A percentile compares a stretch with the other conserved stretches of the same genome.
Evolutionary conservation across 2,113 vertebrate species (phyloP).

Genomic region (Catagonus wagneri): DNA sequence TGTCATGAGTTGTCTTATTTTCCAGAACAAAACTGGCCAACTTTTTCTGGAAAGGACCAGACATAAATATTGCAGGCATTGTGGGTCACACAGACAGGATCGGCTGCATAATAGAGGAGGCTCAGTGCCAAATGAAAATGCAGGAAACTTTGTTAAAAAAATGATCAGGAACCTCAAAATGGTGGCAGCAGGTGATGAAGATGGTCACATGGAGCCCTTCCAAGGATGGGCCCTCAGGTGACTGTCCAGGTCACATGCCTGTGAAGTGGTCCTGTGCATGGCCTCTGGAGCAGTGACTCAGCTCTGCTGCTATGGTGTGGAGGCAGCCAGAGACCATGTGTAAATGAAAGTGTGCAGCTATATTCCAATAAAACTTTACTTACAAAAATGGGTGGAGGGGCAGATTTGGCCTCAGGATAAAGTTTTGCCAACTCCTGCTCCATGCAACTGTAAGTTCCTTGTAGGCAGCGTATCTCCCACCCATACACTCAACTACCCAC

Average conservation of each 20-base stretch:
- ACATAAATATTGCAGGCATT: accelerated
- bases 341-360: accelerated
- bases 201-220: neutral
- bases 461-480: neutral
- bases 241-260: accelerated
- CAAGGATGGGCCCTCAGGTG: accelerated
- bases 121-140: neutral
- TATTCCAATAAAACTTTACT: neutral
- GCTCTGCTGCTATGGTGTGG: neutral
- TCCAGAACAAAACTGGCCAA: no score
- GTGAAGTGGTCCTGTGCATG: accelerated
- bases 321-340: no score
- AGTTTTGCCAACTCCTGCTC: neutral
- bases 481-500: accelerated
- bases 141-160: neutral
- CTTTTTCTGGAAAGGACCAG: neutral
- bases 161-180: neutral
- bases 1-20: neutral
- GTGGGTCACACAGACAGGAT: neutral
- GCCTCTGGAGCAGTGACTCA: neutral
- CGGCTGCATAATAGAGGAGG: accelerated
- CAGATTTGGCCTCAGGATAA: neutral
- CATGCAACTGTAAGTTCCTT: neutral
- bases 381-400: neutral
- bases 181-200: neutral